Percentiles rank a stretch among this genome's conserved stretches.
These are phyloP conservation scores for Etheostoma spectabile DNA, from an alignment of 2,113 vertebrate genomes.

Conservation along the genomic window DNA sequence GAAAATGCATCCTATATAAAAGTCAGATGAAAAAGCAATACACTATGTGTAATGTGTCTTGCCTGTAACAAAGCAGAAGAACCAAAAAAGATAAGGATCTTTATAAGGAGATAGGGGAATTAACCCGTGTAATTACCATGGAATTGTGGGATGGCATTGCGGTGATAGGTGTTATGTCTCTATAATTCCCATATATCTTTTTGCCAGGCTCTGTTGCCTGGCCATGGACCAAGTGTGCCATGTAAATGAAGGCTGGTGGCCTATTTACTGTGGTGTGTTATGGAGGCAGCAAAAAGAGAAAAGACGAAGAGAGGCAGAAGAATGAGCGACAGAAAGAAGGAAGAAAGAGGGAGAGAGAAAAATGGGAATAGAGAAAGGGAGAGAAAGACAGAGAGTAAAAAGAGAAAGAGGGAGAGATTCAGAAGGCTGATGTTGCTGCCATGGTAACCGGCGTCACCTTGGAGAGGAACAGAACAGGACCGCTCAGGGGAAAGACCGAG, in stretches of 20 bases:
- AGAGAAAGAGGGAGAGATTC: constrained; percentile 56
- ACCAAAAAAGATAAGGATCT: background rate
- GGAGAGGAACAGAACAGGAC: constrained; percentile 76
- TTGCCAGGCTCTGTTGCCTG: constrained; percentile 18
- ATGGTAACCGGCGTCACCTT: constrained; percentile 81
- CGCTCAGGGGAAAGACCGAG: constrained; percentile 76
- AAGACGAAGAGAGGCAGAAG: background rate
- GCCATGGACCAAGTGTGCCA: constrained; percentile 70
- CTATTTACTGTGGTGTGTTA: constrained; percentile 61
- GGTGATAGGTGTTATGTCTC: constrained; percentile 44
- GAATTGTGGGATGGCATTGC: constrained; percentile 12
- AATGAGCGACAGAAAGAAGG: background rate
- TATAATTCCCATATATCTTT: constrained; percentile 52
- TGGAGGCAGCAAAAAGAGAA: constrained; percentile 27
- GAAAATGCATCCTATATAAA: background rate
- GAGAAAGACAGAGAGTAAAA: constrained; percentile 30
- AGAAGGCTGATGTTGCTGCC: constrained; percentile 79
- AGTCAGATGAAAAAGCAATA: background rate
- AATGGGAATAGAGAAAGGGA: constrained; percentile 32
- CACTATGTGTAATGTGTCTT: background rate
- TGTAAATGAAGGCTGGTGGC: constrained; percentile 70
- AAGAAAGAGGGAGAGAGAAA: constrained; percentile 9
- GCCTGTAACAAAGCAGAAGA: background rate
- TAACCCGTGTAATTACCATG: background rate
- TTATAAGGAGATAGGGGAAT: constrained; percentile 7